Evolutionary conservation across 2,113 vertebrate species (phyloP), one percentile per base, ranked within the genome.

Genomic region (Amazona vittata): DNA sequence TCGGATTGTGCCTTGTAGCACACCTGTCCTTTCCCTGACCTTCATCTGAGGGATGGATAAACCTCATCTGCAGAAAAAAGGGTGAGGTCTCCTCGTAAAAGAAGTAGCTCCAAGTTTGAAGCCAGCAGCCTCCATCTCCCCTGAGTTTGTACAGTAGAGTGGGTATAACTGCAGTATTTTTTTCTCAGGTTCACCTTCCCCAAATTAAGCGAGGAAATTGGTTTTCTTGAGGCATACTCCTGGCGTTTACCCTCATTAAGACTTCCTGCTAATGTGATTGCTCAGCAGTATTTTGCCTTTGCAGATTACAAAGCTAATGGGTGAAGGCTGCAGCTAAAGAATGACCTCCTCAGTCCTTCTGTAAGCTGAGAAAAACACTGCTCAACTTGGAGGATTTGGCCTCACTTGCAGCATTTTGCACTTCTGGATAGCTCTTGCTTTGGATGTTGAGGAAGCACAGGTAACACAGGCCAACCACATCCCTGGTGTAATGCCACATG

Each of bases 231-330:
- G 83, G 85, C 71, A 47, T 1, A 26, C 71, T 96, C 63, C 43
- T 47, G 57, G 68, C 53, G 15, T 68, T 96, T 94, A 43, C 91
- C 91, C 71, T 97, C 79, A 90, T 96, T 96, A 95, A 93, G 87
- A 60, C 59, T 91, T 91, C 70, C 75, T 89, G 60, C 63, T 93
- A 83, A 94, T 71, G 9, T 71, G 87, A 97, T 46, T 3, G 10
- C 88, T 97, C 85, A 90, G 93, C 91, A 93, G 68, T 86, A 68
- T 95, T 94, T 93, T 77, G 64, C 71, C 81, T 78, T 87, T 81
- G 85, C 47, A 60, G 64, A 88, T 95, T 77, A 60, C 50, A 68
- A 64, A 91, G 78, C 59, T 94, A 74, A 88, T 77, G 53, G 67
- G 50, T 55, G 62, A 85, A 84, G 33, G 79, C 71, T 83, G 65